These are phyloP conservation scores for Notarius lentiginosus DNA, from an alignment of 2,113 vertebrate species.

Conservation along the genomic window DNA sequence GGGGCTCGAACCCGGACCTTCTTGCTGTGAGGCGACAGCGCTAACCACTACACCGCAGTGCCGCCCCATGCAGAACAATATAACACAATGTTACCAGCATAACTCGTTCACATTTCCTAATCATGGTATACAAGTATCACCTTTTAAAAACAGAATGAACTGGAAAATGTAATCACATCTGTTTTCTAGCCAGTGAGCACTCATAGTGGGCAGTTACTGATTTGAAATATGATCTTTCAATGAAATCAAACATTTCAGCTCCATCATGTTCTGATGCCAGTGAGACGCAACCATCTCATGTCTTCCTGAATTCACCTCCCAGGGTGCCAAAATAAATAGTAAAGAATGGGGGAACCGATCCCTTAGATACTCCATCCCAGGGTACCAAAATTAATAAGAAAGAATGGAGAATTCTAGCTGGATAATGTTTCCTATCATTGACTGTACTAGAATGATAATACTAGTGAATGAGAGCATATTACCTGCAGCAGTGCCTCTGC, in stretches of 20 bases:
- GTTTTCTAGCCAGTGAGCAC: neutral
- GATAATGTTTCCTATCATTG: neutral
- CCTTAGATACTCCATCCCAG: too few relatives aligned
- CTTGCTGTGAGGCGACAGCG: too few relatives aligned
- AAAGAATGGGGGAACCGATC: too few relatives aligned
- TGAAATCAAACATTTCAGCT: neutral
- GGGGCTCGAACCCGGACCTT: too few relatives aligned
- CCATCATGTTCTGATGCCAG: too few relatives aligned
- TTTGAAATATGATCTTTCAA: neutral
- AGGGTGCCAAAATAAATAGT: too few relatives aligned
- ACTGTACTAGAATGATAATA: neutral
- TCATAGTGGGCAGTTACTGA: neutral
- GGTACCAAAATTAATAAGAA: too few relatives aligned
- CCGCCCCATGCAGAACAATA: neutral
- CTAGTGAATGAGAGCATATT: conserved; percentile 12
- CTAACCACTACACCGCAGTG: too few relatives aligned
- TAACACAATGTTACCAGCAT: neutral
- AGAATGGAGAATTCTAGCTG: neutral
- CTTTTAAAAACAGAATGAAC: neutral
- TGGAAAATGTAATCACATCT: neutral
- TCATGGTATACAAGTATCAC: neutral
- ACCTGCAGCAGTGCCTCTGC: conserved; percentile 80
- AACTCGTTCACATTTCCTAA: neutral
- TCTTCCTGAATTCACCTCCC: neutral
- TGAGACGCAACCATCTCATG: neutral